A percentile compares a stretch with the other conserved stretches of the same genome.
Evolutionary conservation across 1,140 invertebrate genomes (phyloP).

Genomic region (Chelonus insularis): DNA sequence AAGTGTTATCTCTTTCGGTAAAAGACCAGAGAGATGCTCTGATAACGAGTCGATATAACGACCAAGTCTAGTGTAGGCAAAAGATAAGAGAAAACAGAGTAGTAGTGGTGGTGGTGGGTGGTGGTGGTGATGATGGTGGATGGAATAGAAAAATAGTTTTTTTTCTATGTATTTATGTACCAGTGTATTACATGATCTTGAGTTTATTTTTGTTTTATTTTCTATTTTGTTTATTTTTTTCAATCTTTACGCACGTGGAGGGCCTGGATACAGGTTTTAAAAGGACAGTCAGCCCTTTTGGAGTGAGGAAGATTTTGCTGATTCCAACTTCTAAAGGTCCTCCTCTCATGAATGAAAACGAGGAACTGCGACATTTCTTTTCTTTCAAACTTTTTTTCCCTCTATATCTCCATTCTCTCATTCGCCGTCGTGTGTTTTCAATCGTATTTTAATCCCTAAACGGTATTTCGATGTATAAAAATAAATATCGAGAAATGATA

Average conservation of each 20-base stretch:
- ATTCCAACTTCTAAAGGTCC: background rate
- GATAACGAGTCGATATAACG: constrained; percentile 15
- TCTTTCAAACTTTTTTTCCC: too few relatives aligned
- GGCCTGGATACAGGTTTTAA: constrained; percentile 24
- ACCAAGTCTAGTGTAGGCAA: background rate
- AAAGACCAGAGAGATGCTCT: background rate
- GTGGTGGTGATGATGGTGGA: too few relatives aligned
- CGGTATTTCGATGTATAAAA: too few relatives aligned
- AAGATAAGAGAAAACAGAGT: too few relatives aligned
- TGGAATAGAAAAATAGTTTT: background rate
- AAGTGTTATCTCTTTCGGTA: background rate
- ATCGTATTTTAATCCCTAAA: too few relatives aligned
- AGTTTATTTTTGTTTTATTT: background rate
- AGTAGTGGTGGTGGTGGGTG: too few relatives aligned
- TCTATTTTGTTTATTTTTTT: background rate
- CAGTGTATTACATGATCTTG: background rate
- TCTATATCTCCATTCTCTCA: too few relatives aligned
- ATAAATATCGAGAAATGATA: too few relatives aligned
- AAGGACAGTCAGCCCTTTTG: constrained; percentile 16
- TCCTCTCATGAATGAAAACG: constrained; percentile 27
- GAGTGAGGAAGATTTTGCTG: constrained; percentile 2
- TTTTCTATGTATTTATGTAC: background rate
- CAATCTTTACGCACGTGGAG: constrained; percentile 7
- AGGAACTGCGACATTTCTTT: too few relatives aligned
- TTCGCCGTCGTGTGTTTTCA: too few relatives aligned